Evolutionary conservation across 2,113 vertebrate species (phyloP).

Genomic region (Tragelaphus buxtoni): DNA sequence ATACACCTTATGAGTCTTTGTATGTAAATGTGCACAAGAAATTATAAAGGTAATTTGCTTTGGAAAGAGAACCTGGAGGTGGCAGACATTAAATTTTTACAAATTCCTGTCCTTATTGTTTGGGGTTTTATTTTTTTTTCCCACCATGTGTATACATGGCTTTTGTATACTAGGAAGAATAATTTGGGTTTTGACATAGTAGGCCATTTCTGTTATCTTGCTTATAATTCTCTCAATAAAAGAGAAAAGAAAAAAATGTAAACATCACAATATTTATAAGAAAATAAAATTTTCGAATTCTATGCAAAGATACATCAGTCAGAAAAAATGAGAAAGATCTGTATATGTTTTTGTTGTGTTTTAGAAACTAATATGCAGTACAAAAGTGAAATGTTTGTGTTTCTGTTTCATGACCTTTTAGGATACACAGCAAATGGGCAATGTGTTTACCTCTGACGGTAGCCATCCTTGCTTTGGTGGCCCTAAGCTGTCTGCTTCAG

Average conservation of each 20-base stretch:
- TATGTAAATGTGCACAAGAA: background rate
- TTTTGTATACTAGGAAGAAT: background rate
- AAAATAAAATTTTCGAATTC: background rate
- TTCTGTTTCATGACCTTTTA: background rate
- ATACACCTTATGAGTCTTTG: background rate
- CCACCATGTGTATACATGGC: background rate
- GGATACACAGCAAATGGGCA: background rate
- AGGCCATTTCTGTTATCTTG: background rate
- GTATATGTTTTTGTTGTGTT: background rate
- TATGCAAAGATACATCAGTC: background rate
- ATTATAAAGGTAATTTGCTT: background rate
- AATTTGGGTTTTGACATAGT: background rate
- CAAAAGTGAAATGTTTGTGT: background rate
- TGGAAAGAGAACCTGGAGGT: background rate
- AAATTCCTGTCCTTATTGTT: background rate
- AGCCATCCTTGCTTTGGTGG: background rate
- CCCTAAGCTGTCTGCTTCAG: background rate
- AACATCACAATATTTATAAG: background rate
- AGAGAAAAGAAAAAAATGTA: background rate
- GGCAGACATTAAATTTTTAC: background rate
- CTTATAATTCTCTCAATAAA: background rate
- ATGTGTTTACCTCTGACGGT: background rate
- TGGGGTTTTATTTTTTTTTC: background rate
- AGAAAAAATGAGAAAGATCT: background rate
- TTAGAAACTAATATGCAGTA: background rate